Evolutionary conservation across 2,797 vertebrate genomes (phyloP), one percentile per base, ranked within the genome.

Genomic region (Eidolon dupreanum): DNA sequence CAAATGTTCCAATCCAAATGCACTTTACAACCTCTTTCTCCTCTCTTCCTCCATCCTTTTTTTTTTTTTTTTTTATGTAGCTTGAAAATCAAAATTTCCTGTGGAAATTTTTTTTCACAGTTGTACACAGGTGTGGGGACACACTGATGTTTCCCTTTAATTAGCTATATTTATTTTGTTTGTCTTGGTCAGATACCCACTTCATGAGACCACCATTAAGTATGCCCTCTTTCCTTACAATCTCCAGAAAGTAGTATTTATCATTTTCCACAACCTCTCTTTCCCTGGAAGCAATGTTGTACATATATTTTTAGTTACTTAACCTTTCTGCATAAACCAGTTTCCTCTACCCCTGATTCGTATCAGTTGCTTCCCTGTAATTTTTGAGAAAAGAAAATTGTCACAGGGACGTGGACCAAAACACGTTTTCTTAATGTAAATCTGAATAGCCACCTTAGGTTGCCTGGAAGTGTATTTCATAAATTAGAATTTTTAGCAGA

Each of bases 231-330:
- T 78, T 33, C 96, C 81, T 82, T 59, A 65, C 19, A 70, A 17
- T 92, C 84, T 81, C 90, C 78, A 79, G 94, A 96, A 97, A 97
- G 91, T 88, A 95, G 28, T 84, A 65, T 91, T 95, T 97, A 97
- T 94, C 94, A 28, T 94, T 95, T 92, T 43, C 81, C 22, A 26
- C 75, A 51, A 49, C 91, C 93, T 71, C 93, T 70, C 83, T 90
- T 94, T 78, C 95, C 93, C 93, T 86, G 79, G 90, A 94, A 94
- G 83, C 93, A 93, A 74, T 33, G 17, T 75, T 20, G 57, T 86
- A 24, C 19, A n/a, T 88, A 43, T 97, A 96, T 96, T 96, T 97
- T 97, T 95, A 96, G 96, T 93, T 90, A 82, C 82, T 95, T 96
- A 95, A 90, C 96, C 95, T 97, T 97, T 97, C 96, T 31, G 10